A percentile compares a stretch with the other conserved stretches of the same genome.
Conservation (phyloP, 2,797 vertebrate species). For the Limnodromus scolopaceus region DNA sequence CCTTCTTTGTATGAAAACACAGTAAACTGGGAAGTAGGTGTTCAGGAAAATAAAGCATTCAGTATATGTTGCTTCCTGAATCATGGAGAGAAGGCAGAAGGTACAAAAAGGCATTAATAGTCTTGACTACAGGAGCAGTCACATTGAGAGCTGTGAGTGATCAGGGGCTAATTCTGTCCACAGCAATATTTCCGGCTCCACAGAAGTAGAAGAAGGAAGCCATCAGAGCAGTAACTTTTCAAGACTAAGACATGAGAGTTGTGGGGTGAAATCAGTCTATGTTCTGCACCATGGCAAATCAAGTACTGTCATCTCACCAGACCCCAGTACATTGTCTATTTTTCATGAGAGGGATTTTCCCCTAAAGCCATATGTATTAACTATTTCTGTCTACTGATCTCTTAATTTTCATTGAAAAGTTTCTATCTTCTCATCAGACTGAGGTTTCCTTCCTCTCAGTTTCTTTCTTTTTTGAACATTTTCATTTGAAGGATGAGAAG, state of each 20-base stretch:
- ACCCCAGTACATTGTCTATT: background rate
- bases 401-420: background rate
- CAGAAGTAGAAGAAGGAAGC: background rate
- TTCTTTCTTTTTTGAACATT: background rate
- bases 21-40: background rate
- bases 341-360: background rate
- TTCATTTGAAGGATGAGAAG: conserved; percentile 4
- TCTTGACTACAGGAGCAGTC: background rate
- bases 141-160: background rate
- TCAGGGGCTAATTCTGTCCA: background rate
- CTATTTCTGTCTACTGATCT: background rate
- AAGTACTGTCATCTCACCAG: background rate
- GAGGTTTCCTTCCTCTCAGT: background rate
- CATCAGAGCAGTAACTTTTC: background rate
- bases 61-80: background rate
- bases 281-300: background rate
- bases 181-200: background rate
- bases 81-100: background rate
- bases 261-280: background rate
- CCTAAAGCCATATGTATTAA: background rate
- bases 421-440: background rate
- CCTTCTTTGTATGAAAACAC: background rate
- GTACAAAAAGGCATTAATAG: background rate
- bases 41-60: background rate
- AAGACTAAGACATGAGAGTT: background rate